Conservation (phyloP, 2,113 vertebrate species). For the Anas platyrhynchos region DNA sequence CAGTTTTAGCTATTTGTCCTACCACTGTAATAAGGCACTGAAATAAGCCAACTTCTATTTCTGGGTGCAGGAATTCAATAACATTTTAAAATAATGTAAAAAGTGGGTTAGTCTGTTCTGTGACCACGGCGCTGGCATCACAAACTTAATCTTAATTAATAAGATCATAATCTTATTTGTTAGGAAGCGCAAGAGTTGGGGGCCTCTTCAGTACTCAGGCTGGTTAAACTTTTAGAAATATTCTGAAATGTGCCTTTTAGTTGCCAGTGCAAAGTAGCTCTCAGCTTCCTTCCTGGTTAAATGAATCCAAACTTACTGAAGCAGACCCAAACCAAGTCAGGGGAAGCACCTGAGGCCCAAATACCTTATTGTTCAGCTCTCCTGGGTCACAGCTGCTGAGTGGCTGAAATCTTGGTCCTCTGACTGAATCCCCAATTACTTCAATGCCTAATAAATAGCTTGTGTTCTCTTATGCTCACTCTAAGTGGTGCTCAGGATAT, state of each 20-base stretch:
- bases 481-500: not conserved
- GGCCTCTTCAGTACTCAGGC: not conserved
- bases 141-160: not conserved
- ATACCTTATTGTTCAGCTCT: not conserved
- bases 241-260: not conserved
- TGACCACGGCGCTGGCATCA: not conserved
- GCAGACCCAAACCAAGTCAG: not conserved
- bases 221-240: not conserved
- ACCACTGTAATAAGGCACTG: not conserved
- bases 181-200: not conserved
- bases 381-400: not conserved
- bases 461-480: not conserved
- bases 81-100: not conserved
- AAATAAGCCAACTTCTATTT: not conserved
- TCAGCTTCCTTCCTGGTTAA: not conserved
- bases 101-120: not conserved
- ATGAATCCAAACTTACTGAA: not conserved
- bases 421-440: not conserved
- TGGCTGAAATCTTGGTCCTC: not conserved
- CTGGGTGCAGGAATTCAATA: not conserved
- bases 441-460: not conserved
- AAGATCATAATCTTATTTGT: not conserved
- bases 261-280: not conserved
- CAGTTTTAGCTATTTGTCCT: not conserved
- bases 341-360: not conserved